Evolutionary conservation across 2,113 vertebrate genomes (phyloP), one percentile per base, ranked within the genome.

Genomic region (Scopus umbretta): DNA sequence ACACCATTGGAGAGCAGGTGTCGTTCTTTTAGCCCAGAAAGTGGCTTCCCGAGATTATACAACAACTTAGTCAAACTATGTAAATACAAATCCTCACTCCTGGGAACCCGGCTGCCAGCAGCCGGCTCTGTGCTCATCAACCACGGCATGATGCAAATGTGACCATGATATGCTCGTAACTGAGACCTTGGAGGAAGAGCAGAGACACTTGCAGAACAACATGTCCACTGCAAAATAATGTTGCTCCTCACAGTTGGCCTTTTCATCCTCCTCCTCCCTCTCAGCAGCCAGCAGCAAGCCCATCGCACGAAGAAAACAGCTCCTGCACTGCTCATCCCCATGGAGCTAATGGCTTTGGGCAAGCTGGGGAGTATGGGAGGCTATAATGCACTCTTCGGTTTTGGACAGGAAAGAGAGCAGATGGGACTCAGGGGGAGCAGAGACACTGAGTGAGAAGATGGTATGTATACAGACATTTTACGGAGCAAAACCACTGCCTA

Each of bases 221-320:
- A 12, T 27, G 38, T 21, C 55, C 47, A 7, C 40, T 38, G 32
- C 25, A 40, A 56, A 92, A 56, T 17, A 68, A 59, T 5, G 23
- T 29, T 82, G 63, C 7, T 76, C 27, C 85, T 93, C 19, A 11
- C 47, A 93, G 80, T 40, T 65, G 61, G 75, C 47, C 27, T 84
- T 55, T 45, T 68, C 55, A 49, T 53, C 47, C 13, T 86, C 26
- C 3, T 19, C 53, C 23, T 79, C 42, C 56, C 92, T 75, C 49
- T 67, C 7, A 3, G 55, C 4, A 4, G 61, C 14, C 56, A 79
- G 47, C 61, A 79, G 26, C 0, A 1, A 85, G 62, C 32, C 76
- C 7, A 3, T 2, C 3, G 4, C 45, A 16, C 2, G 1, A 5
- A 56, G 47, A 36, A 74, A 56, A 30, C 40, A 5, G 1, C 23